Evolutionary conservation across 2,888 invertebrate genomes (phyloP).

Genomic region (Cephus pulcher): DNA sequence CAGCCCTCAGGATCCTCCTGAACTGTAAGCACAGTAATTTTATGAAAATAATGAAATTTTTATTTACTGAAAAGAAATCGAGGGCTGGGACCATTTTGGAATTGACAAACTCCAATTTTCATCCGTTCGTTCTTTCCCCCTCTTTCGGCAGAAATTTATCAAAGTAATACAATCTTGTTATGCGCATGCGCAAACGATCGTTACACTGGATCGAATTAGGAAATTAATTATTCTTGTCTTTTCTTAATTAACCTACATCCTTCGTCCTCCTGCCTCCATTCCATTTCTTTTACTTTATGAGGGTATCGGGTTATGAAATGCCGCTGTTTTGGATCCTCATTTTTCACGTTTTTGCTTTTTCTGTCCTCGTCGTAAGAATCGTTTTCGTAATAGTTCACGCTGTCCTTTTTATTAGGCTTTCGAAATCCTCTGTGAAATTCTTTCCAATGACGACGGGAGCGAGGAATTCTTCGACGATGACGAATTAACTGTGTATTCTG

Average conservation of each 20-base stretch:
- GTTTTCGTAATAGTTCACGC: background rate
- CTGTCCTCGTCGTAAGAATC: background rate
- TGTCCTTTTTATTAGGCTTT: background rate
- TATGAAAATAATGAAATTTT: background rate
- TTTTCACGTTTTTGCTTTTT: background rate
- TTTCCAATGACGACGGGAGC: background rate
- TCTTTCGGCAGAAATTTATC: no score
- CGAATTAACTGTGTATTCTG: background rate
- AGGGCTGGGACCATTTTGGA: background rate
- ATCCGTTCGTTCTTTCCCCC: no score
- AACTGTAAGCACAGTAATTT: background rate
- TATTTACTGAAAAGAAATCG: background rate
- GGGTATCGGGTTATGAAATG: background rate
- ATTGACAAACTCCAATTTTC: background rate
- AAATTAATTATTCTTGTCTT: background rate
- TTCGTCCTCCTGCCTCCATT: background rate
- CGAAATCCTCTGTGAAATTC: background rate
- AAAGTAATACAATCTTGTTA: no score
- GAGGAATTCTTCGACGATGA: background rate
- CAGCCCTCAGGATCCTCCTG: slow-evolving; percentile 15
- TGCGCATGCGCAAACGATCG: no score
- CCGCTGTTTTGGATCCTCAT: background rate
- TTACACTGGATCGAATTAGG: background rate
- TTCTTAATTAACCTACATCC: background rate
- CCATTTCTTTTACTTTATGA: background rate